phyloP scores from a whole-genome alignment of 2,888 invertebrate species.

The Dynastes tityus region DNA sequence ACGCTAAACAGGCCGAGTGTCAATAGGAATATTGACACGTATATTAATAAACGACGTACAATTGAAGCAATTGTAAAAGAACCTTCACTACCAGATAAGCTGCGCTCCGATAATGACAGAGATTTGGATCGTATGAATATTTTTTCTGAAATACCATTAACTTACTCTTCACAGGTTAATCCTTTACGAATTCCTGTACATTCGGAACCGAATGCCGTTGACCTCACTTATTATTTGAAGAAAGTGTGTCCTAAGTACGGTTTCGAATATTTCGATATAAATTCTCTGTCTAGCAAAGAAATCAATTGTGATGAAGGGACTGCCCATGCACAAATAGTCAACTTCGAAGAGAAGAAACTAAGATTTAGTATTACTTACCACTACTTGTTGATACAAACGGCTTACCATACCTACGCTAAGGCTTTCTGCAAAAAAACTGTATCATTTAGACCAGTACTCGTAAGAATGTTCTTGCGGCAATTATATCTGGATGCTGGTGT shows the following conservation, averaged over 20 bases:
- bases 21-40: neutral
- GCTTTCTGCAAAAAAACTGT: constrained; percentile 69
- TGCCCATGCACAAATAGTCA: constrained; percentile 42
- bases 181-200: constrained; percentile 59
- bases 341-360: constrained; percentile 70
- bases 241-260: constrained; percentile 62
- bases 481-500: constrained; percentile 75
- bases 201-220: constrained; percentile 67
- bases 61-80: neutral
- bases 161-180: constrained; percentile 37
- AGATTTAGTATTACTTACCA: constrained; percentile 65
- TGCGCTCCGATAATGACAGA: constrained; percentile 5
- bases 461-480: constrained; percentile 76
- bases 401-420: constrained; percentile 73
- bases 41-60: neutral
- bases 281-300: constrained; percentile 20
- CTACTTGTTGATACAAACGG: constrained; percentile 70
- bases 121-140: constrained; percentile 34
- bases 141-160: constrained; percentile 38
- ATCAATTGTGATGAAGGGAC: constrained; percentile 40
- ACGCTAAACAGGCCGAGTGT: neutral
- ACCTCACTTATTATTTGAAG: constrained; percentile 71
- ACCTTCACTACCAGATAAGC: constrained; percentile 21
- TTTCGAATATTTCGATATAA: neutral
- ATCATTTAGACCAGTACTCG: constrained; percentile 69